Base-by-base conservation (phyloP, 2,888 invertebrate species). In the Acleris sparsana region DNA sequence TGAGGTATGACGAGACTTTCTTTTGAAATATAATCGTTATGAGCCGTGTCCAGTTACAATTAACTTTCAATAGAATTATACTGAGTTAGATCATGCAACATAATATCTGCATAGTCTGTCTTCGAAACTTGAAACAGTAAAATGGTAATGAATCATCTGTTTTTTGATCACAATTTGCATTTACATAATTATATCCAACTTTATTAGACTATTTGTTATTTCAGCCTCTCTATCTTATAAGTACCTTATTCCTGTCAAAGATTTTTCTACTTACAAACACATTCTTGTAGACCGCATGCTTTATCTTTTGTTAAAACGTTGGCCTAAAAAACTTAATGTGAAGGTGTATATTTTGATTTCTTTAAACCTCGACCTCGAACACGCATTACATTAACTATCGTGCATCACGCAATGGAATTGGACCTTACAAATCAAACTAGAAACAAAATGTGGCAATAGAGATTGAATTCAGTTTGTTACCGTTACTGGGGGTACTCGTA, bases 361-460 rank as follows among this genome's bases (percentile, higher is more conserved):
- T 84, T 89, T 86, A 73, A 83, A 80, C 89, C 86, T 84, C 87
- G 88, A 79, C 86, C 83, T 79, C 80, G 74, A 79, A 80, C 85
- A 86, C 83, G 86, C 85, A 83, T 73, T 70, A 70, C 72, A 69
- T 73, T 70, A 74, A 72, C 75, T 74, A 74, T 83, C 81, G 80
- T 81, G 80, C 75, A 80, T 77, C 82, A 82, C 82, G 82, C 82
- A 69, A 73, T 55, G 64, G 71, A 73, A 71, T 71, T 48, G 60
- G 61, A 70, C 55, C 46, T 56, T 58, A 60, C 58, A 61, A 70
- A 62, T 66, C 59, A 56, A 69, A 56, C 63, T 65, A 62, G 64
- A 65, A 69, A 39, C 53, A 53, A 59, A 60, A 56, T 51, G 22
- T 52, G 39, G 25, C 9, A 66, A 46, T 66, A 16, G 52, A 62